Percentiles rank a stretch among this genome's conserved stretches.
These are phyloP conservation scores for Microcebus murinus DNA, from an alignment of 2,113 vertebrate genomes.

Conservation along the genomic window DNA sequence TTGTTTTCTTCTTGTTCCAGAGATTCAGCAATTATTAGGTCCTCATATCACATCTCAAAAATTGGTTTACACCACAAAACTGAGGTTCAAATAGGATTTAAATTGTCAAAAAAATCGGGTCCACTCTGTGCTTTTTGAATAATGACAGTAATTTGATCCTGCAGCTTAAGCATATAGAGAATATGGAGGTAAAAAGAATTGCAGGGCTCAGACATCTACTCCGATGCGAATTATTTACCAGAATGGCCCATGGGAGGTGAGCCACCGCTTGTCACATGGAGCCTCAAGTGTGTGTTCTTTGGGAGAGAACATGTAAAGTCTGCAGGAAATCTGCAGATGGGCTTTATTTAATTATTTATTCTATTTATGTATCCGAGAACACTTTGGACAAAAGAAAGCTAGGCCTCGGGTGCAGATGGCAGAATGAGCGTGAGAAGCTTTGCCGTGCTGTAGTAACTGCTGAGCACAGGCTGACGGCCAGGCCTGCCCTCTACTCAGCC, in stretches of 20 bases:
- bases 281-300: not conserved
- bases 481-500: not conserved
- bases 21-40: slow-evolving; percentile 42
- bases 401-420: not conserved
- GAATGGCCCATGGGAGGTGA: not conserved
- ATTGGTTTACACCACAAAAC: slow-evolving; percentile 53
- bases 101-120: slow-evolving; percentile 73
- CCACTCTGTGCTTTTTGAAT: slow-evolving; percentile 57
- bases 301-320: not conserved
- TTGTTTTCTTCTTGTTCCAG: slow-evolving; percentile 12
- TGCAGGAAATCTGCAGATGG: not conserved
- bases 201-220: not conserved
- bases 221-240: not conserved
- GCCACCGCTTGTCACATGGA: not conserved
- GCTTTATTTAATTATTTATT: not conserved
- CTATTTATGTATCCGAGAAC: not conserved
- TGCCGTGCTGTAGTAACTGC: not conserved
- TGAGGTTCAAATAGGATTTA: slow-evolving; percentile 65
- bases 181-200: slow-evolving; percentile 33
- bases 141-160: slow-evolving; percentile 58
- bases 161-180: slow-evolving; percentile 51
- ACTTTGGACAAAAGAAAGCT: not conserved
- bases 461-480: not conserved
- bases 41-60: slow-evolving; percentile 54
- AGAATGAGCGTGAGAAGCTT: not conserved